Conservation (phyloP, 2,888 invertebrate genomes). For the Agrotis puta region DNA sequence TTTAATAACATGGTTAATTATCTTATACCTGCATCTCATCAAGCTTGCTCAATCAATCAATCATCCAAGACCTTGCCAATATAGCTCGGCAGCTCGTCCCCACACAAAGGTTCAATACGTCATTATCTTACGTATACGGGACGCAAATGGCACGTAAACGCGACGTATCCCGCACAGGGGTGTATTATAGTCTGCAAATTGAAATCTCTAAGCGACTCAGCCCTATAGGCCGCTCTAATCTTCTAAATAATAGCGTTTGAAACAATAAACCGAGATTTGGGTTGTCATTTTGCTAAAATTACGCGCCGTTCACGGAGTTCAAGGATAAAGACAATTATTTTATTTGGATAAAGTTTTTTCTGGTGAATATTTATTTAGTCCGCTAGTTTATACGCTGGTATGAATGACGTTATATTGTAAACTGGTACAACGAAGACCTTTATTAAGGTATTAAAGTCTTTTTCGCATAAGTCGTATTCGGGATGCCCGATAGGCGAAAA, state of each 20-base stretch:
- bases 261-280: conserved; percentile 85
- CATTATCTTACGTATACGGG: conserved; percentile 52
- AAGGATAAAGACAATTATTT: conserved; percentile 41
- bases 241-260: conserved; percentile 82
- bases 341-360: conserved; percentile 23
- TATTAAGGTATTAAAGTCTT: too few relatives aligned
- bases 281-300: conserved; percentile 79
- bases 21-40: not conserved
- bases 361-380: conserved; percentile 8
- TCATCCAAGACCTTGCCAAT: conserved; percentile 25
- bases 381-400: too few relatives aligned
- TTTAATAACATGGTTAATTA: not conserved
- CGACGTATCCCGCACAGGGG: conserved; percentile 64
- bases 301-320: conserved; percentile 30
- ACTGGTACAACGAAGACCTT: too few relatives aligned
- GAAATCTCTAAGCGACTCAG: conserved; percentile 76
- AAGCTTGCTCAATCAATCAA: conserved; percentile 12
- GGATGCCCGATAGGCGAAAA: too few relatives aligned
- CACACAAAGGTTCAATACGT: conserved; percentile 45
- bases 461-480: too few relatives aligned
- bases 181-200: conserved; percentile 80
- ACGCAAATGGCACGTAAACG: conserved; percentile 55
- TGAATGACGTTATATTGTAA: too few relatives aligned
- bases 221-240: conserved; percentile 76
- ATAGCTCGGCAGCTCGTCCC: conserved; percentile 7